Conservation (phyloP, 2,797 vertebrate genomes). For the Gymnothorax reevesii region DNA sequence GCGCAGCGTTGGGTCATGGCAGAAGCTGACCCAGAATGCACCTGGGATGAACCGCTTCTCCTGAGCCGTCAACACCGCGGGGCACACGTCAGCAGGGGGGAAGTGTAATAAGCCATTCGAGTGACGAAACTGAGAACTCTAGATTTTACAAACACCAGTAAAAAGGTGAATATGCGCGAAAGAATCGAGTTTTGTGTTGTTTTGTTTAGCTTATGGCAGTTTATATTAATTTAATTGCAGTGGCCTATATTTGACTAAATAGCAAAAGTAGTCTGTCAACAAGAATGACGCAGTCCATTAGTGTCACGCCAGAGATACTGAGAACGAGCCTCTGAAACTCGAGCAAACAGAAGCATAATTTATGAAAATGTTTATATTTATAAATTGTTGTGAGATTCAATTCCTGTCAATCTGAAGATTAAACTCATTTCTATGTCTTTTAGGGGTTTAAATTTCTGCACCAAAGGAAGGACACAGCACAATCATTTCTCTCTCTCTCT, state of each 20-base stretch:
- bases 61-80: background rate
- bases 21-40: conserved; percentile 22
- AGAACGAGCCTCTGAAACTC: no score
- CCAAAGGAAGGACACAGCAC: background rate
- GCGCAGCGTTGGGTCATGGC: conserved; percentile 12
- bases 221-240: background rate
- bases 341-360: no score
- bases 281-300: no score
- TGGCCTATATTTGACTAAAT: no score
- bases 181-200: background rate
- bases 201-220: background rate
- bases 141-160: background rate
- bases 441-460: background rate
- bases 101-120: background rate
- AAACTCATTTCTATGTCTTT: background rate
- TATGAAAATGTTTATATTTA: no score
- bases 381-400: no score
- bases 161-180: background rate
- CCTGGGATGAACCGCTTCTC: background rate
- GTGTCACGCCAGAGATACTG: no score
- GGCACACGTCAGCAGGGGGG: background rate
- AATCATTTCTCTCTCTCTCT: no score
- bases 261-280: no score
- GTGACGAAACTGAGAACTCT: background rate
- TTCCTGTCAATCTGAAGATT: background rate